phyloP scores from a whole-genome alignment of 2,888 invertebrate species.

The Sepioteuthis lessoniana region DNA sequence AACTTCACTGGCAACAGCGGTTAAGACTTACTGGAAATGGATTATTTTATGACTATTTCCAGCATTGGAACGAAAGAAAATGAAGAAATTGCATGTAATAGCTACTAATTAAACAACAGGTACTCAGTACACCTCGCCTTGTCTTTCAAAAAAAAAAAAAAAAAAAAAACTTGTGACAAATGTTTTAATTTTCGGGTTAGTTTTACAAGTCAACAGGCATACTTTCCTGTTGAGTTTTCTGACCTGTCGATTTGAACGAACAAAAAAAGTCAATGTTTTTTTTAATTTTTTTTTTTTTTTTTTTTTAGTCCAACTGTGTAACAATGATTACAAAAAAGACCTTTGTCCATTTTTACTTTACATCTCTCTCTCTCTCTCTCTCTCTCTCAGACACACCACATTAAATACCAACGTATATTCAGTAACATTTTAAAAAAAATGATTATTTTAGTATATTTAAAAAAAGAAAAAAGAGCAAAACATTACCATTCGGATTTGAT shows the following conservation, averaged over 20 bases:
- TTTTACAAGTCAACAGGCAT: not conserved
- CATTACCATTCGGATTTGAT: not conserved
- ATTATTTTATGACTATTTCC: not conserved
- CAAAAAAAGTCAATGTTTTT: not conserved
- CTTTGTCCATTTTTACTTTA: not conserved
- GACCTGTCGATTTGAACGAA: not conserved
- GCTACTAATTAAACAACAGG: not conserved
- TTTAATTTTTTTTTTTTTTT: not conserved
- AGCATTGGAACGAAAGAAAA: not conserved
- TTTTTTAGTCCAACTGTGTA: no score
- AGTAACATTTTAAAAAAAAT: not conserved
- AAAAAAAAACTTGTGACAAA: not conserved
- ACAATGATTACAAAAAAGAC: no score
- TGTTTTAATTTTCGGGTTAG: constrained; percentile 33
- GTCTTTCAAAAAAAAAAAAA: not conserved
- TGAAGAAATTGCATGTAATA: not conserved
- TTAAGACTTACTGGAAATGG: not conserved
- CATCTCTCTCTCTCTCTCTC: not conserved
- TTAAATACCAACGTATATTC: not conserved
- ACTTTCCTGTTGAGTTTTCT: not conserved
- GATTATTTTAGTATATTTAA: not conserved
- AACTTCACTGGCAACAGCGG: not conserved
- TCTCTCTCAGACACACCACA: not conserved
- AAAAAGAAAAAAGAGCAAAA: not conserved
- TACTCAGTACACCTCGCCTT: not conserved